A percentile compares a stretch with the other conserved stretches of the same genome.
Evolutionary conservation across 2,797 vertebrate genomes (phyloP).

Genomic region (Scleropages formosus): DNA sequence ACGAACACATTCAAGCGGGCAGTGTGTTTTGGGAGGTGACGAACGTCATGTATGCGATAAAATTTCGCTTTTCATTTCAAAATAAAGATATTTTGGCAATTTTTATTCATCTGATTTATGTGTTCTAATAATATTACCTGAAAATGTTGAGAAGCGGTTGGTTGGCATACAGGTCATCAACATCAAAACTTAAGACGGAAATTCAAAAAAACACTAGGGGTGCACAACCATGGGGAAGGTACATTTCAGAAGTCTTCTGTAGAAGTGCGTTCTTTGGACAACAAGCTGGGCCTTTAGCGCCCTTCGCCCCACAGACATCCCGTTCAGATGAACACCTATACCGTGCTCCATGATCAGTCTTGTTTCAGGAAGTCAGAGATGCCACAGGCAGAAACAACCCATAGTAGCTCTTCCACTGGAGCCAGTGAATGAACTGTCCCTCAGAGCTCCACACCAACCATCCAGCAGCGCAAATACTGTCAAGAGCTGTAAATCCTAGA

Average conservation of each 20-base stretch:
- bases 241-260: background rate
- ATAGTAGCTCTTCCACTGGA: background rate
- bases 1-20: too few species aligned
- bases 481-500: too few species aligned
- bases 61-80: too few species aligned
- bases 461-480: background rate
- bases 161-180: background rate
- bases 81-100: too few species aligned
- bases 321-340: background rate
- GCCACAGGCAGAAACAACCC: background rate
- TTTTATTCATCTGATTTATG: too few species aligned
- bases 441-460: background rate
- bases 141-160: too few species aligned
- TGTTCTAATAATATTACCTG: too few species aligned
- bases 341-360: too few species aligned
- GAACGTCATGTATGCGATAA: too few species aligned
- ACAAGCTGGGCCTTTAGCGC: too few species aligned
- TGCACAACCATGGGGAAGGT: background rate
- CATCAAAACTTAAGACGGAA: background rate
- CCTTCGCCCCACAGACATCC: background rate
- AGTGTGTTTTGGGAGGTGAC: too few species aligned
- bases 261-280: background rate
- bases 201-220: background rate
- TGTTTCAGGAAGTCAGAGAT: background rate
- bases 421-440: too few species aligned